Percentiles rank a stretch among this genome's conserved stretches.
phyloP scores from a whole-genome alignment of 1,140 invertebrate species.

The Chironomus striatipennis region DNA sequence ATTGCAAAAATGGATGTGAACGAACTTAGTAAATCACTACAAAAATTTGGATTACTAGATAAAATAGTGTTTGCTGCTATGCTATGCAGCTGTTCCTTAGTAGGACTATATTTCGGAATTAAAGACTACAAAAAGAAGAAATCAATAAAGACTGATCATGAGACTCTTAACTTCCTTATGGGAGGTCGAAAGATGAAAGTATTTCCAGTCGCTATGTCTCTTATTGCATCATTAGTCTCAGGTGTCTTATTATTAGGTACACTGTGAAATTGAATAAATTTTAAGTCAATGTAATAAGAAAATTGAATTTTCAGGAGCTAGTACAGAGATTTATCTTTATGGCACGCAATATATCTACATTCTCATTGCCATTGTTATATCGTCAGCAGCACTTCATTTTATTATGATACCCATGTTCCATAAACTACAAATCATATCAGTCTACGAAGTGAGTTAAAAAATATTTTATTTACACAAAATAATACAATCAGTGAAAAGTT shows the following conservation, averaged over 20 bases:
- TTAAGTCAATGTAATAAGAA: neutral
- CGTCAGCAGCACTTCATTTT: slow-evolving; percentile 57
- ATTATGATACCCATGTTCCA: slow-evolving; percentile 78
- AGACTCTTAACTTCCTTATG: slow-evolving; percentile 64
- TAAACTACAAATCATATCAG: slow-evolving; percentile 68
- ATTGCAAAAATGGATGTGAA: slow-evolving; percentile 41
- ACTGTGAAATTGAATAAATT: neutral
- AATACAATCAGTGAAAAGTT: too few relatives aligned
- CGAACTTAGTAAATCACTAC: slow-evolving; percentile 49
- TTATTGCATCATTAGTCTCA: slow-evolving; percentile 68
- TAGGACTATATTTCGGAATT: slow-evolving; percentile 74
- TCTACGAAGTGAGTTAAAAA: slow-evolving; percentile 63
- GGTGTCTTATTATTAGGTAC: slow-evolving; percentile 61
- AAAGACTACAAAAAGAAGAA: slow-evolving; percentile 40
- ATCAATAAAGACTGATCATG: neutral
- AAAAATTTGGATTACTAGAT: slow-evolving; percentile 57
- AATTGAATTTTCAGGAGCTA: slow-evolving; percentile 47
- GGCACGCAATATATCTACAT: slow-evolving; percentile 66
- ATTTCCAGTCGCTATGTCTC: slow-evolving; percentile 64
- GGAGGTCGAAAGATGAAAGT: slow-evolving; percentile 70
- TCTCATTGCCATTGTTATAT: slow-evolving; percentile 51
- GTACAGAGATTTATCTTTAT: slow-evolving; percentile 76
- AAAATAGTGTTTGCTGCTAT: slow-evolving; percentile 63
- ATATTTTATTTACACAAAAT: neutral
- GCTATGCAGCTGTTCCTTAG: slow-evolving; percentile 58